Conservation (phyloP, 2,888 invertebrate species). For the Magallana nippona region DNA sequence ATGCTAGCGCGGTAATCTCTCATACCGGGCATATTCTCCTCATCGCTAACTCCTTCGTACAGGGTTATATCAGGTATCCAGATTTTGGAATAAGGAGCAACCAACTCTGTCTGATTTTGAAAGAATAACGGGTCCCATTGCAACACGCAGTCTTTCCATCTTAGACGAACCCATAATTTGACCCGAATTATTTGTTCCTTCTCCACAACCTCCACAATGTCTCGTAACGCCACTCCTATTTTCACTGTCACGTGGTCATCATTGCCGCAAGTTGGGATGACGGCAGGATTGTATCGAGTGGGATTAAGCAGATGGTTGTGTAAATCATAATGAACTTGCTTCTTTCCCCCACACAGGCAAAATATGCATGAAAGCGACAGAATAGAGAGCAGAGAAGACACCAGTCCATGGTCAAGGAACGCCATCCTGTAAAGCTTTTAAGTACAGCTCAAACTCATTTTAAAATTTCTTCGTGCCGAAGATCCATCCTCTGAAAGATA, state of each 20-base stretch:
- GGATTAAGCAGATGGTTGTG: background rate
- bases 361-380: background rate
- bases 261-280: conserved; percentile 12
- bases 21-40: conserved; percentile 38
- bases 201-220: conserved; percentile 24
- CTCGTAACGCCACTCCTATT: conserved; percentile 34
- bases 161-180: conserved; percentile 33
- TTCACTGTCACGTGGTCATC: conserved; percentile 4
- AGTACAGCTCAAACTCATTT: too few relatives aligned
- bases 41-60: conserved; percentile 36
- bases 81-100: conserved; percentile 4
- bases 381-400: background rate
- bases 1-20: conserved; percentile 20
- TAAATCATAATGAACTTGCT: background rate
- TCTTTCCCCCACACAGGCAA: background rate
- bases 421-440: too few relatives aligned
- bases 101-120: background rate
- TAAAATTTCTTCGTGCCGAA: too few relatives aligned
- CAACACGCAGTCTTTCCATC: conserved; percentile 36
- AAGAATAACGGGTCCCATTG: conserved; percentile 18
- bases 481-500: too few relatives aligned
- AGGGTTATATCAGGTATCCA: conserved; percentile 43
- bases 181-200: conserved; percentile 32
- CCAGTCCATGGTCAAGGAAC: too few relatives aligned
- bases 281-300: conserved; percentile 3